phyloP scores from a whole-genome alignment of 2,888 invertebrate species.

The Halictus quadricinctus region DNA sequence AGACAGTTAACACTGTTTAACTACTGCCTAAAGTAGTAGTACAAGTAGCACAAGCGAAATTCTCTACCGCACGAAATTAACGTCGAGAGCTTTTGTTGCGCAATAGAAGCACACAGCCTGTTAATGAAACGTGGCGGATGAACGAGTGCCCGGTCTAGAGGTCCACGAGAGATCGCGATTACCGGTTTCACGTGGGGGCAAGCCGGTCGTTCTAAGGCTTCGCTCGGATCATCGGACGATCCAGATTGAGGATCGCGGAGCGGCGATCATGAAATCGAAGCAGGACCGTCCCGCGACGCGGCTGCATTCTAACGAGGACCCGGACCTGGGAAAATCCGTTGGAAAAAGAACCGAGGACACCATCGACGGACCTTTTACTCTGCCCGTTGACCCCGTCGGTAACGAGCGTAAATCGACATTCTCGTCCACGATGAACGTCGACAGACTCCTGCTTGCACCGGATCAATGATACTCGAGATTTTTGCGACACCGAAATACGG shows the following conservation, averaged over 20 bases:
- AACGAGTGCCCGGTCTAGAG: conserved; percentile 19
- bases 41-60: not conserved
- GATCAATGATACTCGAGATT: not conserved
- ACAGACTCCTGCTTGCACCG: not conserved
- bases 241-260: conserved; percentile 46
- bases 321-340: conserved; percentile 24
- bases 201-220: conserved; percentile 43
- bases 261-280: conserved; percentile 52
- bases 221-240: conserved; percentile 46
- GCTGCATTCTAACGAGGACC: conserved; percentile 52
- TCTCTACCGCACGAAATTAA: not conserved
- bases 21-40: too few species aligned
- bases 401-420: conserved; percentile 10
- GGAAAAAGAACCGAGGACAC: not conserved
- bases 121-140: conserved; percentile 20
- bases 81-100: not conserved
- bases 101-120: conserved; percentile 5
- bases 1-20: too few species aligned
- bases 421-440: not conserved
- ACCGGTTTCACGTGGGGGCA: conserved; percentile 32
- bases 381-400: conserved; percentile 18
- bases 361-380: conserved; percentile 28
- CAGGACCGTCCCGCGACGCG: conserved; percentile 34
- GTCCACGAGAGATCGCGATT: conserved; percentile 42
- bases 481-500: not conserved